A percentile compares a stretch with the other conserved stretches of the same genome.
phyloP scores from a whole-genome alignment of 1,140 invertebrate genomes.

The Ceratina japonica region DNA sequence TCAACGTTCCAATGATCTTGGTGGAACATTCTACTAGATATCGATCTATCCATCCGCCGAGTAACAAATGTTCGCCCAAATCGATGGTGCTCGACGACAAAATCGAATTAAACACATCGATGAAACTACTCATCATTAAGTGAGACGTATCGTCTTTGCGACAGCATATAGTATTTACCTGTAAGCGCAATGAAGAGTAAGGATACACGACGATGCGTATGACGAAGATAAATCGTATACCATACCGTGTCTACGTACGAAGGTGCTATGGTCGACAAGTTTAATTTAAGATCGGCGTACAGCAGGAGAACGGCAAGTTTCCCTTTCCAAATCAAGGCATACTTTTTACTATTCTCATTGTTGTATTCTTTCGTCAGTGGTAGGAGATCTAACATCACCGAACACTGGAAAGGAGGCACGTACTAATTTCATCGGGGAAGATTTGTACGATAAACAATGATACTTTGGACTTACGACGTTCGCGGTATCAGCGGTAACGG shows the following conservation, averaged over 20 bases:
- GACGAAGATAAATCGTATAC: slow-evolving; percentile 12
- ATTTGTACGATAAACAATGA: slow-evolving; percentile 2
- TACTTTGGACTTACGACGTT: slow-evolving; percentile 73
- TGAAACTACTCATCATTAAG: slow-evolving; percentile 72
- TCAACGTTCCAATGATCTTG: slow-evolving; percentile 63
- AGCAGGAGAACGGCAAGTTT: slow-evolving; percentile 73
- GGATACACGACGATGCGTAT: neutral
- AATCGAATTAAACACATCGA: slow-evolving; percentile 72
- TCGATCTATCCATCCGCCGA: slow-evolving; percentile 77
- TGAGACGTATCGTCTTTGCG: slow-evolving; percentile 68
- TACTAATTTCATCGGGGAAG: slow-evolving; percentile 6
- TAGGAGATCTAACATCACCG: slow-evolving; percentile 72
- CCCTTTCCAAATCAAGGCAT: slow-evolving; percentile 73
- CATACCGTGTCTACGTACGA: slow-evolving; percentile 63
- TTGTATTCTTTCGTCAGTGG: slow-evolving; percentile 63
- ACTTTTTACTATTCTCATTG: slow-evolving; percentile 62
- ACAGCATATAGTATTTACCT: slow-evolving; percentile 72
- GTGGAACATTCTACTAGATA: slow-evolving; percentile 71
- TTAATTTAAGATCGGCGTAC: slow-evolving; percentile 66
- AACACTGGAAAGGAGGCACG: slow-evolving; percentile 64
- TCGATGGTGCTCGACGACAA: slow-evolving; percentile 68
- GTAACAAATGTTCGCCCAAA: slow-evolving; percentile 70
- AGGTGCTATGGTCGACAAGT: slow-evolving; percentile 64
- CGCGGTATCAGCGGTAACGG: slow-evolving; percentile 73
- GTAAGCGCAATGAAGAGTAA: slow-evolving; percentile 32